A percentile compares a stretch with the other conserved stretches of the same genome.
Conservation (phyloP, 2,888 invertebrate genomes). For the Eretmocerus hayati region DNA sequence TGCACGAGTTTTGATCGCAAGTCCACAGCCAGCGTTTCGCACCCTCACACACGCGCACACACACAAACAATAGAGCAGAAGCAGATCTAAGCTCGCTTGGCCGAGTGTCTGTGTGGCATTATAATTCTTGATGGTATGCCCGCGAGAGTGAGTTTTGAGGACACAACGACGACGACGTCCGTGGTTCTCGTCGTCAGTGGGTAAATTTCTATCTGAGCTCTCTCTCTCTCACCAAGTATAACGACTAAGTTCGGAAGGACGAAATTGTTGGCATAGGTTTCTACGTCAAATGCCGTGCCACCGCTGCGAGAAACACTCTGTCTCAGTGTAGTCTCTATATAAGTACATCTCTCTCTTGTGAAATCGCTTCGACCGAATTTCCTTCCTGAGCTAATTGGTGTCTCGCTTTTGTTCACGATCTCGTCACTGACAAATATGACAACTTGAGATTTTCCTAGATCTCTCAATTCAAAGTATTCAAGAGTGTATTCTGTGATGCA, state of each 20-base stretch:
- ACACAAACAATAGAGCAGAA: too few relatives aligned
- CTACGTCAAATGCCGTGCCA: conserved; percentile 14
- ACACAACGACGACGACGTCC: too few relatives aligned
- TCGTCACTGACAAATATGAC: too few relatives aligned
- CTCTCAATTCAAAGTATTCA: too few relatives aligned
- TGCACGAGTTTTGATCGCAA: conserved; percentile 21
- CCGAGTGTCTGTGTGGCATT: too few relatives aligned
- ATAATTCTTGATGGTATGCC: too few relatives aligned
- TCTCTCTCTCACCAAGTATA: conserved; percentile 5
- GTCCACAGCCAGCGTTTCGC: too few relatives aligned
- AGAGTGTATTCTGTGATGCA: too few relatives aligned
- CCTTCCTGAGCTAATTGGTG: background rate
- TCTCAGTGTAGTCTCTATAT: too few relatives aligned
- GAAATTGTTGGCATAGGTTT: conserved; percentile 21
- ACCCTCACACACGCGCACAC: too few relatives aligned
- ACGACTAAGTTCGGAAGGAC: conserved; percentile 17
- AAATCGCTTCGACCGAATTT: background rate
- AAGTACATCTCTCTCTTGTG: conserved; percentile 2
- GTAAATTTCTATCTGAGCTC: conserved; percentile 16
- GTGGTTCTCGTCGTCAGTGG: background rate
- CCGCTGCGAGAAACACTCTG: background rate
- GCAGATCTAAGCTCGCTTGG: conserved; percentile 1
- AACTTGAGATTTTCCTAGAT: too few relatives aligned
- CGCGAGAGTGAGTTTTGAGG: conserved; percentile 19
- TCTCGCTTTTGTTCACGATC: conserved; percentile 11